Evolutionary conservation across 2,888 invertebrate species (phyloP).

Genomic region (Dynastes grantii): DNA sequence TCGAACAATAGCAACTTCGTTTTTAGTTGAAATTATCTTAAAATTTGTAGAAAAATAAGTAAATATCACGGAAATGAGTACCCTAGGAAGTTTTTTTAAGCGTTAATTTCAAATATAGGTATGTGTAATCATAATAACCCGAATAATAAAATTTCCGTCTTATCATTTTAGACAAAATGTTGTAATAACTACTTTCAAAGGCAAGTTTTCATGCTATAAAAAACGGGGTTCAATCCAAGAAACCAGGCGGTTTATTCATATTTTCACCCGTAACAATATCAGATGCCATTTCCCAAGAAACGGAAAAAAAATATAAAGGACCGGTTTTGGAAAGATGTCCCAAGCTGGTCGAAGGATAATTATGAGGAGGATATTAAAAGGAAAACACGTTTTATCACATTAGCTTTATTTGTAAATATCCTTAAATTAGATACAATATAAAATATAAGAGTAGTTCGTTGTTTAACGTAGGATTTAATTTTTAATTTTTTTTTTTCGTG

Average conservation of each 20-base stretch:
- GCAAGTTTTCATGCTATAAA: conserved; percentile 33
- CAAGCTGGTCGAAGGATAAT: conserved; percentile 79
- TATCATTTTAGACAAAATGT: conserved; percentile 16
- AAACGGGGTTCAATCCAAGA: too few species aligned
- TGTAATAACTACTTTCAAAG: conserved; percentile 15
- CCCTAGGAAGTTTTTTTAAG: conserved; percentile 2
- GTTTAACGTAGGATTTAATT: not conserved
- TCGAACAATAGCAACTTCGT: too few species aligned
- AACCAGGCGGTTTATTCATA: conserved; percentile 63
- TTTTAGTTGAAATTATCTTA: too few species aligned
- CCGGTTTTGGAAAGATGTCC: conserved; percentile 80
- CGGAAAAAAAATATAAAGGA: conserved; percentile 78
- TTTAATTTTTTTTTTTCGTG: not conserved
- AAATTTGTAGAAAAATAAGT: too few species aligned
- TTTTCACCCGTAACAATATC: conserved; percentile 71
- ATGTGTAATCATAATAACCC: not conserved
- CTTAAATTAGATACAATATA: not conserved
- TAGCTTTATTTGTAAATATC: conserved; percentile 25
- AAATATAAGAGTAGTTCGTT: not conserved
- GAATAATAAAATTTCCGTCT: not conserved
- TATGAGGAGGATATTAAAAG: conserved; percentile 85
- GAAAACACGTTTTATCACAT: conserved; percentile 80
- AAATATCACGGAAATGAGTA: conserved; percentile 4
- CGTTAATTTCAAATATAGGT: conserved; percentile 10
- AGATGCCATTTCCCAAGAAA: conserved; percentile 82